Evolutionary conservation across 1,140 invertebrate genomes (phyloP).

Genomic region (Caenorhabditis latens): DNA sequence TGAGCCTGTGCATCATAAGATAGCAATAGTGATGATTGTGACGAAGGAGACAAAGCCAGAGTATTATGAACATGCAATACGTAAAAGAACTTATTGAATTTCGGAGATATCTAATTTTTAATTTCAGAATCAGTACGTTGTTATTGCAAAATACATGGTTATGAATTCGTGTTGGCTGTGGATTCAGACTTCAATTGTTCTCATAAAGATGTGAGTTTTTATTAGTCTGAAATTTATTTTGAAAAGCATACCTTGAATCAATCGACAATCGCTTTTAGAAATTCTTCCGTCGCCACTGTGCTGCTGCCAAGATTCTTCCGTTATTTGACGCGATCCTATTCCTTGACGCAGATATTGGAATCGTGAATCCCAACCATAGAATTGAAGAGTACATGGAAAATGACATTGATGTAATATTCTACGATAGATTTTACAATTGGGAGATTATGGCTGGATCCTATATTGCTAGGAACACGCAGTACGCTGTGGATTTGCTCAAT

Average conservation of each 20-base stretch:
- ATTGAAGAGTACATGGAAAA: conserved; percentile 74
- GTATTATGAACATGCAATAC: conserved; percentile 16
- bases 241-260: not conserved
- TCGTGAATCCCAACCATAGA: conserved; percentile 71
- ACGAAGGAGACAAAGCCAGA: conserved; percentile 16
- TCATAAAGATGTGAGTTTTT: conserved; percentile 17
- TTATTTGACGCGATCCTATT: conserved; percentile 69
- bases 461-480: conserved; percentile 70
- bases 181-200: not conserved
- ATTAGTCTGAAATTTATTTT: not conserved
- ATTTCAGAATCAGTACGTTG: conserved; percentile 18
- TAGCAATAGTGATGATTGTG: conserved; percentile 1
- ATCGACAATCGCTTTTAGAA: not conserved
- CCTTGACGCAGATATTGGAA: conserved; percentile 73
- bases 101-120: not conserved
- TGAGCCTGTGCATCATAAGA: too few species aligned
- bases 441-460: conserved; percentile 73
- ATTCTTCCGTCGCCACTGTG: conserved; percentile 55
- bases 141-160: conserved; percentile 26
- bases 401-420: conserved; percentile 71
- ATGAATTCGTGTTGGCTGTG: not conserved
- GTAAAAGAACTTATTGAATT: not conserved
- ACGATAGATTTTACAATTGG: conserved; percentile 75
- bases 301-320: not conserved
- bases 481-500: conserved; percentile 68